phyloP scores from a whole-genome alignment of 2,888 invertebrate species.

The Ectemnius cavifrons region DNA sequence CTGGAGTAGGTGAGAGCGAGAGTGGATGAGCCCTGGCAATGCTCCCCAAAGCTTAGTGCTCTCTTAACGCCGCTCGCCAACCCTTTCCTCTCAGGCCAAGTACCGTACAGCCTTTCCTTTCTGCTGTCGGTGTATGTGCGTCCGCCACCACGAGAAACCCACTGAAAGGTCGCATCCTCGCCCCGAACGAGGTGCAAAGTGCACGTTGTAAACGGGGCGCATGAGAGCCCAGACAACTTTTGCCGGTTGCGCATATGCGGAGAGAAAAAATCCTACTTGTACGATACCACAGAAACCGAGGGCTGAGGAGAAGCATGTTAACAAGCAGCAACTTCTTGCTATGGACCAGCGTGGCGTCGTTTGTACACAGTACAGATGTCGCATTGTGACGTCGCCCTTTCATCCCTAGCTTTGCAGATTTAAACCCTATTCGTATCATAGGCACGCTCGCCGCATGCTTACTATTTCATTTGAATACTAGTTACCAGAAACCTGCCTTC shows the following conservation, averaged over 20 bases:
- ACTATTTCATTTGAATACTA: no score
- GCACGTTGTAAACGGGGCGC: slow-evolving; percentile 46
- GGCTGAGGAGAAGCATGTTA: no score
- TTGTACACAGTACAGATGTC: no score
- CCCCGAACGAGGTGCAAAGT: slow-evolving; percentile 55
- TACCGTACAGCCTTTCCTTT: slow-evolving; percentile 11
- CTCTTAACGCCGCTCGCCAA: slow-evolving; percentile 17
- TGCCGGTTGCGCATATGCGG: background rate
- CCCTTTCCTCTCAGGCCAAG: background rate
- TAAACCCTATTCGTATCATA: no score
- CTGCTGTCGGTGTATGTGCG: slow-evolving; percentile 23
- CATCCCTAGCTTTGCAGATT: no score
- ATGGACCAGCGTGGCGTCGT: background rate
- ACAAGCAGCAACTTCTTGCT: background rate
- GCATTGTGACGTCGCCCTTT: no score
- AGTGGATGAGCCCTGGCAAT: slow-evolving; percentile 26
- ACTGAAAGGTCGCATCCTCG: slow-evolving; percentile 44
- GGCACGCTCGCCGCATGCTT: no score
- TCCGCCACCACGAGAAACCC: slow-evolving; percentile 20
- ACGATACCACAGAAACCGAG: no score
- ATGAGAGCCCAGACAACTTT: slow-evolving; percentile 22
- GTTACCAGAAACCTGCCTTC: no score
- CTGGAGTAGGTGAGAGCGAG: slow-evolving; percentile 11
- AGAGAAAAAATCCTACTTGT: no score
- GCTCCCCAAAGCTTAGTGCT: slow-evolving; percentile 26